Percentiles rank a stretch among this genome's conserved stretches.
Conservation (phyloP, 1,140 invertebrate genomes). For the Euwallacea similis region DNA sequence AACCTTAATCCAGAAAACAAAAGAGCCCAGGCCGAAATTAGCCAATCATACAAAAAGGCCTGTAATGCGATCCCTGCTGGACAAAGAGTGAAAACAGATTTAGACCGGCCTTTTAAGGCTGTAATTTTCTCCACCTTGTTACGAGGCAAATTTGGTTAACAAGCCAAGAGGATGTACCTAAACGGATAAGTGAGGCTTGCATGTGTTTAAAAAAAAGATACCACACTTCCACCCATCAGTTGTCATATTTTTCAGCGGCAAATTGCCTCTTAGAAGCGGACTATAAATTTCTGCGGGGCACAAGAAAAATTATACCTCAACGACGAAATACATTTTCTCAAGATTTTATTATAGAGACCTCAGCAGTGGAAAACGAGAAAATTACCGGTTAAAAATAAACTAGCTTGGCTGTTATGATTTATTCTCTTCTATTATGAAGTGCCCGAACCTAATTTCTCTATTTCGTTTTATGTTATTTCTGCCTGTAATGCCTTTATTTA, state of each 20-base stretch:
- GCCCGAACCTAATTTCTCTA: conserved; percentile 27
- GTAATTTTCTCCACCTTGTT: conserved; percentile 22
- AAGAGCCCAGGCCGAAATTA: conserved; percentile 7
- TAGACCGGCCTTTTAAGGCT: conserved; percentile 14
- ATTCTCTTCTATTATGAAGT: conserved; percentile 24
- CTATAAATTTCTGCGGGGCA: not conserved
- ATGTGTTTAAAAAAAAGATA: not conserved
- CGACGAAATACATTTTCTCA: conserved; percentile 1
- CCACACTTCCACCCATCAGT: not conserved
- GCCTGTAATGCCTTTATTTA: conserved; percentile 27
- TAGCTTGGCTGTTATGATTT: conserved; percentile 31
- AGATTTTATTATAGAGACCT: conserved; percentile 30
- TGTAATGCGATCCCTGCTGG: conserved; percentile 1
- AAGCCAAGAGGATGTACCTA: not conserved
- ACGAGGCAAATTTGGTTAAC: conserved; percentile 6
- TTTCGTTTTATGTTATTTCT: conserved; percentile 30
- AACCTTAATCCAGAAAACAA: not conserved
- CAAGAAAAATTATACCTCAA: not conserved
- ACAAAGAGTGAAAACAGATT: conserved; percentile 5
- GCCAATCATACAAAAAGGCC: conserved; percentile 12
- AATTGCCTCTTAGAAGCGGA: not conserved
- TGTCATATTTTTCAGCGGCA: not conserved
- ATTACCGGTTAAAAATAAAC: conserved; percentile 32
- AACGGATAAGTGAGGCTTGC: not conserved
- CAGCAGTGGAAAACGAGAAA: conserved; percentile 25